These are phyloP conservation scores for Neelides sp. DNA, from an alignment of 1,140 invertebrate species.

Conservation along the genomic window DNA sequence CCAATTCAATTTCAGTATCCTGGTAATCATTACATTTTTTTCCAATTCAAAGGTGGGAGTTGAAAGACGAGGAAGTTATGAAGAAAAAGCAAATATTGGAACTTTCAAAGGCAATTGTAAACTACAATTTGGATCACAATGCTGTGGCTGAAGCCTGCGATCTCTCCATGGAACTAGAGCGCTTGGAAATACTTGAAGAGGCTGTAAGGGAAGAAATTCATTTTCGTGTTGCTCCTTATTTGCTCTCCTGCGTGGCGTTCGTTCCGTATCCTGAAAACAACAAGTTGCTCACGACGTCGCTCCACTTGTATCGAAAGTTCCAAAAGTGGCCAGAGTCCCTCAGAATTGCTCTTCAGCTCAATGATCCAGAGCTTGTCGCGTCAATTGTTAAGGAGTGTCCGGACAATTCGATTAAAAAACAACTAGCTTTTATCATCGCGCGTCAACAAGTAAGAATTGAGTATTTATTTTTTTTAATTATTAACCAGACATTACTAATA, in stretches of 20 bases:
- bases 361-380: conserved; percentile 69
- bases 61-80: conserved; percentile 45
- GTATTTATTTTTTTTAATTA: not conserved
- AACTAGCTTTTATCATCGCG: conserved; percentile 93
- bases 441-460: conserved; percentile 63
- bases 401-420: conserved; percentile 78
- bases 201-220: conserved; percentile 90
- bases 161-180: conserved; percentile 94
- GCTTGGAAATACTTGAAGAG: conserved; percentile 71
- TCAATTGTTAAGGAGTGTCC: conserved; percentile 74
- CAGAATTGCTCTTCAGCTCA: conserved; percentile 86
- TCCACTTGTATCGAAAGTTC: conserved; percentile 82
- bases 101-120: conserved; percentile 76
- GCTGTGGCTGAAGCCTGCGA: conserved; percentile 99
- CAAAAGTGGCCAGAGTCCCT: conserved; percentile 87
- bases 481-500: not conserved
- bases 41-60: conserved; percentile 12
- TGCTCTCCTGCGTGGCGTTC: conserved; percentile 93
- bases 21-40: no score
- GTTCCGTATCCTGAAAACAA: conserved; percentile 95
- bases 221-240: conserved; percentile 85
- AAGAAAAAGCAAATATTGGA: conserved; percentile 51
- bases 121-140: conserved; percentile 97
- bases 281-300: conserved; percentile 70
- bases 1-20: no score